Base-by-base conservation (phyloP, 2,113 vertebrate species). In the Pantherophis guttatus region DNA sequence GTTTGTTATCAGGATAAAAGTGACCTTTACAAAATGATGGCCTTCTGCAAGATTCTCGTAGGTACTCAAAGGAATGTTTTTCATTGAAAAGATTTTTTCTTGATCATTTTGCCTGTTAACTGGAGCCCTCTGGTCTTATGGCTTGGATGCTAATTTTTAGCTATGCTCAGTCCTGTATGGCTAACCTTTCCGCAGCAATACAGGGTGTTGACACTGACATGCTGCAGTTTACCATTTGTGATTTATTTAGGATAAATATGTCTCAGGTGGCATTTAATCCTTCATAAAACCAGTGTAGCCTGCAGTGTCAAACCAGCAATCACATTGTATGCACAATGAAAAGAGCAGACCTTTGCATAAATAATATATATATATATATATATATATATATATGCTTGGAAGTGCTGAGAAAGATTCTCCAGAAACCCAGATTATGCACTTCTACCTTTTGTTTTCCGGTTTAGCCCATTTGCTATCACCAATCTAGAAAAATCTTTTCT, bases 241-340 rank as follows among this genome's bases (percentile, higher is more conserved):
- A 98, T 98, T 97, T 98, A 97, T 97, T 98, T 98, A 97, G 97
- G 97, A 97, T 98, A 97, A 98, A 98, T 97, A 97, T 97, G 98
- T 98, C 97, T 98, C 97, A 95, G 98, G 97, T 98, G 97, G 98
- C 98, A 98, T 98, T 98, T 98, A 98, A 98, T 98, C 98, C 97
- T 97, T 98, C 97, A 97, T 97, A 97, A 97, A 97, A 97, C 97
- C 97, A 97, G 96, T 98, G 98, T 97, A 97, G 97, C 97, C 97
- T 98, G 97, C 97, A 97, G 97, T 97, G 98, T 98, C 98, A 98
- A 96, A 98, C 97, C 97, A 97, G 97, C 98, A 97, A 97, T 97
- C 97, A 97, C 96, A 95, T 95, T 97, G 97, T 97, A 96, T 95
- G 96, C 97, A 94, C 97, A 94, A 96, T 97, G 97, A 97, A 97